Conservation (phyloP, 2,888 invertebrate genomes). For the Cephus runcator region DNA sequence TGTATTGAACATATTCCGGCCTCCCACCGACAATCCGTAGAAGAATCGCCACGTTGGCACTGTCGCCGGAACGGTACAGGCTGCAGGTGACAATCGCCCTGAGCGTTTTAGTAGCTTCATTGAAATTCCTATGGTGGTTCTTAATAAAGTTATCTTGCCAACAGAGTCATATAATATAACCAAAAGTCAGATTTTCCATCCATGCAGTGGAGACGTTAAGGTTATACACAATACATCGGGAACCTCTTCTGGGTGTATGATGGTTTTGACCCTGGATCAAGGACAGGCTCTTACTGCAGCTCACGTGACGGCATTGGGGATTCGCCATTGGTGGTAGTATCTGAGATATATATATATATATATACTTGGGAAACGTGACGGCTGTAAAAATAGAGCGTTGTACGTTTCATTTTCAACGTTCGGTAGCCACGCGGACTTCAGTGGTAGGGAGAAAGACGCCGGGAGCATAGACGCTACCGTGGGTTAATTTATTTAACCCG, state of each 20-base stretch:
- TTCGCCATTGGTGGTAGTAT: neutral
- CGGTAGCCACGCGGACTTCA: neutral
- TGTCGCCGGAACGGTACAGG: slow-evolving; percentile 6
- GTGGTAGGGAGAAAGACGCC: neutral
- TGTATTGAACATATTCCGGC: neutral
- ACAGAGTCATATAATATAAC: neutral
- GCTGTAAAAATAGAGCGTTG: neutral
- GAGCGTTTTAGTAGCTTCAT: neutral
- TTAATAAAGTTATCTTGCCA: neutral
- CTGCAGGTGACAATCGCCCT: slow-evolving; percentile 4
- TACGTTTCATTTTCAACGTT: neutral
- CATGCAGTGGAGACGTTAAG: neutral
- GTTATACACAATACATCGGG: neutral
- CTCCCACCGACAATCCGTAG: slow-evolving; percentile 19
- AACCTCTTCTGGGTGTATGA: neutral
- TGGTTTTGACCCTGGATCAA: neutral
- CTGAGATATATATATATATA: neutral
- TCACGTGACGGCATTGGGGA: neutral
- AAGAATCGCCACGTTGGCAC: slow-evolving; percentile 43
- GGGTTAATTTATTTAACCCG: slow-evolving; percentile 62
- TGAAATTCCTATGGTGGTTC: slow-evolving; percentile 1
- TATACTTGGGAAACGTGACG: neutral
- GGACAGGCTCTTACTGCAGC: neutral
- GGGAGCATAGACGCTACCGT: slow-evolving; percentile 8
- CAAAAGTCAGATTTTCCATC: neutral